Base-by-base conservation (phyloP, 2,888 invertebrate species). In the Reticulitermes lucifugus region DNA sequence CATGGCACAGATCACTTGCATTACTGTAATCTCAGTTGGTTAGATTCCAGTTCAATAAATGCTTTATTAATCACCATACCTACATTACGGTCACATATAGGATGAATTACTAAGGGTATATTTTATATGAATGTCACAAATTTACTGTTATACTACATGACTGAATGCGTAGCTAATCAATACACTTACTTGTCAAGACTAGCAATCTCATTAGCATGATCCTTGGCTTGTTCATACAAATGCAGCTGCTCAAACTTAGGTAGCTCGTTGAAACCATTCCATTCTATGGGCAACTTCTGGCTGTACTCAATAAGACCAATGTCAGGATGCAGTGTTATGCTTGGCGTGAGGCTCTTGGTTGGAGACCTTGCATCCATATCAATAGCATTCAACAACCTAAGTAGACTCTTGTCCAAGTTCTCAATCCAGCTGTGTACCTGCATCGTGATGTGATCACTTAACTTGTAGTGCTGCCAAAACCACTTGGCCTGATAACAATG, bases 201-300 rank as follows among this genome's bases (percentile, higher is more conserved):
- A 29, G 41, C 25, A 12, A 81, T 70, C n/a, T 81, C 70, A 81
- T 81, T 77, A n/a, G 77, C 77, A 43, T 77, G 77, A n/a, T 51
- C 77, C 46, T 46, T 81, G 46, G 35, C 21, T 22, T 73, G 73
- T 51, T 73, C 6, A 84, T 84, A 59, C 84, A 70, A 43, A 43
- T 86, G 84, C 43, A 88, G 84, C 82, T 88, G 85, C 21, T 86
- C 65, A 81, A 89, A 88, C 59, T 88, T 87, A 1, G 90, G 90
- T 25, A 87, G 46, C 65, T 88, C 86, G 22, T 88, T 88, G 85
- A 90, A 89, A 70, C 88, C 88, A 18, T 88, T 86, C 90, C 90
- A 90, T 41, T 88, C 87, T 22, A 90, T 75, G 10, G 89, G 88
- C 9, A 90, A 87, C 3, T 88, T 87, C 83, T 89, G 89, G 51